Percentiles rank a stretch among this genome's conserved stretches.
phyloP scores from a whole-genome alignment of 1,140 invertebrate species.

The Rhagoletis zephyria region DNA sequence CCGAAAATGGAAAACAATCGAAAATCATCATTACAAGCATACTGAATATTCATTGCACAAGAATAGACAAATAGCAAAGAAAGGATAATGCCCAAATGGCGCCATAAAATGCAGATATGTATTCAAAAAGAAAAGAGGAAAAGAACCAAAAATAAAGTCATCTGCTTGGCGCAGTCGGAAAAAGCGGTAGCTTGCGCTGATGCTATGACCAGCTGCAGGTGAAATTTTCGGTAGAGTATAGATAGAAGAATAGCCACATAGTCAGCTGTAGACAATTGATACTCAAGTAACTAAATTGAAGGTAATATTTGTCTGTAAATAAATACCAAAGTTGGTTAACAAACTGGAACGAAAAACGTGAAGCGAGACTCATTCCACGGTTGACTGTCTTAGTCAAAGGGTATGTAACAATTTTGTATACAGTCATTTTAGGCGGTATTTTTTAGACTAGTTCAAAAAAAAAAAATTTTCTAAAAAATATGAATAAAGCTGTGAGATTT shows the following conservation, averaged over 20 bases:
- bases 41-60: constrained; percentile 16
- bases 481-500: too few relatives aligned
- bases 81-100: neutral
- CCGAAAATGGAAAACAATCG: constrained; percentile 35
- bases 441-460: too few relatives aligned
- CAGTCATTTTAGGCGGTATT: too few relatives aligned
- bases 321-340: neutral
- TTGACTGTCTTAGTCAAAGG: neutral
- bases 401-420: too few relatives aligned
- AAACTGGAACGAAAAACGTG: neutral
- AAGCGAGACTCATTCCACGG: neutral
- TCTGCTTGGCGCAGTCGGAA: neutral
- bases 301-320: neutral
- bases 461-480: too few relatives aligned
- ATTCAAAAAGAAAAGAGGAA: neutral
- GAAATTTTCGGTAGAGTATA: neutral
- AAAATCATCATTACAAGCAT: constrained; percentile 38
- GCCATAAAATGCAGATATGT: neutral
- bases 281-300: neutral
- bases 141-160: neutral
- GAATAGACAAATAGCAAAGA: neutral
- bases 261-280: neutral
- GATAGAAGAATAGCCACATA: neutral
- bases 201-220: constrained; percentile 1
- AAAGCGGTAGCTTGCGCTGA: neutral